Base-by-base conservation (phyloP, 2,797 vertebrate species). In the Aldrovandia affinis region DNA sequence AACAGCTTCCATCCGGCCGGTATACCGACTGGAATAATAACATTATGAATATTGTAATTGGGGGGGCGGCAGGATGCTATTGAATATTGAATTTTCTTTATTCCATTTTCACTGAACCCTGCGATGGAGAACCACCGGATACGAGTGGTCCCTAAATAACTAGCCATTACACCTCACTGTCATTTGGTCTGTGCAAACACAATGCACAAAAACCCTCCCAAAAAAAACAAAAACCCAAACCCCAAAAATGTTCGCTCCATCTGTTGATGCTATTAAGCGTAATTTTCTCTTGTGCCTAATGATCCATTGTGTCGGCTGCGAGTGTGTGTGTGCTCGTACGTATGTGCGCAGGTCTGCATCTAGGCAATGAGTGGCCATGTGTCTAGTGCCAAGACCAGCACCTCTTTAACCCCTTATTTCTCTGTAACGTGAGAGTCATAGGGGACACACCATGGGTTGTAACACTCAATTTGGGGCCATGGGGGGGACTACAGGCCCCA, bases 211-310 rank as follows among this genome's bases (percentile, higher is more conserved):
- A 54, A 79, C n/a, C n/a, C n/a, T n/a, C n/a, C n/a, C n/a, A n/a
- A n/a, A n/a, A 39, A 36, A 65, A 28, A 65, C 47, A 91, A 86
- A 88, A 82, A 83, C 86, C 83, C 78, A 87, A 79, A 54, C 94
- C 96, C 39, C 97, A 96, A 96, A 96, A 96, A 96, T 94, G 96
- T 94, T 95, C 96, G 94, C 96, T 97, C 97, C 97, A 97, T 98
- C 97, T 98, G 97, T 97, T 95, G 96, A 97, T 94, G 96, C 96
- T 95, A 95, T 97, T 96, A 93, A 94, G 96, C 96, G 96, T 96
- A 96, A 98, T 98, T 97, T 98, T 96, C 96, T 96, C 95, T 93
- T 95, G 95, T 96, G 96, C 96, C 95, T 98, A 98, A 99, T 97
- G 97, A 97, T 92, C 96, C 97, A 94, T 97, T 94, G 91, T 86